Base-by-base conservation (phyloP, 1,140 invertebrate genomes). In the Pentalonia nigronervosa region DNA sequence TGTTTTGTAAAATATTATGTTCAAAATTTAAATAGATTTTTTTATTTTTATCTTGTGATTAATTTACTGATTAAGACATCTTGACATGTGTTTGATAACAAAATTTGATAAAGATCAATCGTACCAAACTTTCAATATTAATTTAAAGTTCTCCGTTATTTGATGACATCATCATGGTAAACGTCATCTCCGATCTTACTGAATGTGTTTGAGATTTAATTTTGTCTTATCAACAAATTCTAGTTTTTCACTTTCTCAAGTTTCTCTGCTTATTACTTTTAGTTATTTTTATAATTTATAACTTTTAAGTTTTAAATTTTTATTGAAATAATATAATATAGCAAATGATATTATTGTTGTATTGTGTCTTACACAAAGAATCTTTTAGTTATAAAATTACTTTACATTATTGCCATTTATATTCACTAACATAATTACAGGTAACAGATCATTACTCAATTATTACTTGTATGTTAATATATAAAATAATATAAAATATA, bases 151-250 rank as follows among this genome's bases (percentile, higher is more conserved):
- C 20, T 76, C 14, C n/a, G 21, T 76, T 67, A 17, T 56, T 92
- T 50, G 76, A 92, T 86, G 91, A 93, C 91, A 93, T 92, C 91
- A 93, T 93, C 9, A 45, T 56, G 21, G 48, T 56, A 81, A 86
- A 93, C 91, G 91, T 93, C 91, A 92, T 92, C 90, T 81, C 30
- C 56, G 56, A 45, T 48, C 60, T 83, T 91, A 50, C 60, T 60
- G 89, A 89, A 21, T 45, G 60, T 53, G 34, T 60, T 47, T 88
- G 11, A 48, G n/a, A 21, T 88, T 88, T 20, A 20, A 89, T 89
- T 89, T 89, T 36, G 20, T 67, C 36, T 90, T 90, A 90, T 90
- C 89, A 90, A 90, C n/a, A 53, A 56, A 48, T 89, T 41, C 17
- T 50, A 83, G 34, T 83, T 83, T 36, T 11, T 25, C 45, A 86